These are phyloP conservation scores for Ceriagrion tenellum DNA, from an alignment of 2,888 invertebrate genomes.

Conservation along the genomic window DNA sequence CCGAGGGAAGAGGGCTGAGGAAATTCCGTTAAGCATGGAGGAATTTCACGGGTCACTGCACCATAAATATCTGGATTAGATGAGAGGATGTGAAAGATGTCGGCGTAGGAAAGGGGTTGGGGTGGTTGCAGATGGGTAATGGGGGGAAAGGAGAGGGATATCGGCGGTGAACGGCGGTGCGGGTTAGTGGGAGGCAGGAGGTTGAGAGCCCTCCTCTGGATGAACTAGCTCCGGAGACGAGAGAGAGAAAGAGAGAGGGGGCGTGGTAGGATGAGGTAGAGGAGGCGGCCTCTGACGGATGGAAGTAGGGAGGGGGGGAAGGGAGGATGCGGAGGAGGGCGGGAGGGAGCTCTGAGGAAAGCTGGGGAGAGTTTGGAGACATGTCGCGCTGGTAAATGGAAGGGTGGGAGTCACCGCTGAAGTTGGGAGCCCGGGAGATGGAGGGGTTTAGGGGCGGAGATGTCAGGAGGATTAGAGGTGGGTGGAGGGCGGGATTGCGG, in stretches of 20 bases:
- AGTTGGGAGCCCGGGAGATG: slow-evolving; percentile 7
- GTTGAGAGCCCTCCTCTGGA: background rate
- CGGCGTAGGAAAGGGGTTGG: background rate
- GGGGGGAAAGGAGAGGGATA: background rate
- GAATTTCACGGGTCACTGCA: slow-evolving; percentile 59
- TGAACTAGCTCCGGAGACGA: background rate
- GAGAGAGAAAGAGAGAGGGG: background rate
- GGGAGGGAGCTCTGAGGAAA: background rate
- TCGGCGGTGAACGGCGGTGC: background rate
- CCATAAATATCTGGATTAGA: slow-evolving; percentile 65
- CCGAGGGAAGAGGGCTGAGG: slow-evolving; percentile 19
- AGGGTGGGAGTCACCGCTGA: slow-evolving; percentile 42
- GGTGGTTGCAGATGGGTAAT: background rate
- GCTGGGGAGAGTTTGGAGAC: slow-evolving; percentile 61
- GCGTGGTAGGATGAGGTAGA: background rate
- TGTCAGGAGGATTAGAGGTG: slow-evolving; percentile 46
- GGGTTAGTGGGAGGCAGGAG: background rate
- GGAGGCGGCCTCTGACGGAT: background rate
- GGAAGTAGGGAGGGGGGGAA: background rate
- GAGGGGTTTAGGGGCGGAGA: background rate
- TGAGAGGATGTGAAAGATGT: slow-evolving; percentile 45
- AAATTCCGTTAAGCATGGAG: slow-evolving; percentile 49
- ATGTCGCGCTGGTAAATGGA: slow-evolving; percentile 60
- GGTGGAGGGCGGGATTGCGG: background rate
- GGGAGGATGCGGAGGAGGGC: background rate